Base-by-base conservation (phyloP, 1,140 invertebrate species). In the Dendrolimus punctatus region DNA sequence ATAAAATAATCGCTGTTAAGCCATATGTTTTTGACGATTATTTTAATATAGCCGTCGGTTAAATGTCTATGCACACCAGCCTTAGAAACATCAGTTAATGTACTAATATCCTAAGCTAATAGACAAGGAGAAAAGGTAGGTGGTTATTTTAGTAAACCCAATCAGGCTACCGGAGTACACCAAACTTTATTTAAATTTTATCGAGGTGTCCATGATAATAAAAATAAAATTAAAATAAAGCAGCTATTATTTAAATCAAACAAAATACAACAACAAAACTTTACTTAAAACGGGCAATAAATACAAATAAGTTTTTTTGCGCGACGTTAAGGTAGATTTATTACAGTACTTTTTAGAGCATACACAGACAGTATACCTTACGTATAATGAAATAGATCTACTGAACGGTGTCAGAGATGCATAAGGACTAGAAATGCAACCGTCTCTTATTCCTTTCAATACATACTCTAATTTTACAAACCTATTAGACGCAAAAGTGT, bases 291-390 rank as follows among this genome's bases (percentile, higher is more conserved):
- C 6, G 5, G 36, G 8, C 23, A 23, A 2, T 23, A 23, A 23
- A 23, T 23, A 23, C 3, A 23, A 23, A 23, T 23, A 23, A 23
- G 1, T 2, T 2, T 23, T 23, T 23, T 2, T 3, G 23, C 23
- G 23, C 23, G 3, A 2, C 23, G 23, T 23, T 23, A 23, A 23
- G 23, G 42, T 51, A n/a, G 50, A 38, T 44, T 45, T 48, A 46
- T 60, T 60, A 38, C 58, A 60, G 6, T 52, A 55, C 9, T 38
- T 49, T 38, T 45, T 40, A 7, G 43, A 46, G 40, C 58, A 60
- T 49, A 51, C 64, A 46, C 67, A 69, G 0, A 58, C 63, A 45
- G 64, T 46, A 40, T 60, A 69, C 39, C 55, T 53, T 1, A 55
- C 55, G 38, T 49, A 69, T 10, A 69, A 37, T 2, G 61, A 62